Evolutionary conservation across 2,888 invertebrate species (phyloP).

Genomic region (Trichogramma dendrolimi): DNA sequence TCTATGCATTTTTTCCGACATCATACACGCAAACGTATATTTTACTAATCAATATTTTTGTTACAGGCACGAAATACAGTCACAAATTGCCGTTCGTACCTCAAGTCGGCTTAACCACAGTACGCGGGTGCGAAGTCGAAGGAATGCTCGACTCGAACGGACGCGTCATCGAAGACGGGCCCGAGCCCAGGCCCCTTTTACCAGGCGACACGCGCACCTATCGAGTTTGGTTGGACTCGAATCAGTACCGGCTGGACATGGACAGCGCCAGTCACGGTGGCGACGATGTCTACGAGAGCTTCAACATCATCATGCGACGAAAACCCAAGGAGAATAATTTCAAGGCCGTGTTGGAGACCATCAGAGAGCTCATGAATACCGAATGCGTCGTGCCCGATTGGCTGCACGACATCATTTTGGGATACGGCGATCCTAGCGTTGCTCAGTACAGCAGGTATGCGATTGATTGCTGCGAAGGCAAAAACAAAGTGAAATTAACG

Average conservation of each 20-base stretch:
- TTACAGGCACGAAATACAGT: slow-evolving; percentile 71
- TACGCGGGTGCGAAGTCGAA: slow-evolving; percentile 97
- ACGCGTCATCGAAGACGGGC: slow-evolving; percentile 92
- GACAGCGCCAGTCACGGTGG: slow-evolving; percentile 75
- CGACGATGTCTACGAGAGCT: slow-evolving; percentile 85
- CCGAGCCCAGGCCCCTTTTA: slow-evolving; percentile 81
- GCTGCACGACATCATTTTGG: slow-evolving; percentile 94
- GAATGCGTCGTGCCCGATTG: slow-evolving; percentile 95
- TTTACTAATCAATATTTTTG: background rate
- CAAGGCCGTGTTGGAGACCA: slow-evolving; percentile 98
- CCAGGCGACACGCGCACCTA: slow-evolving; percentile 88
- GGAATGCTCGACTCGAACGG: slow-evolving; percentile 96
- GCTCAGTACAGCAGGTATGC: slow-evolving; percentile 84
- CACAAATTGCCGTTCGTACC: slow-evolving; percentile 81
- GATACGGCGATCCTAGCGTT: slow-evolving; percentile 95
- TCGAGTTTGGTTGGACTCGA: slow-evolving; percentile 91
- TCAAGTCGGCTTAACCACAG: slow-evolving; percentile 86
- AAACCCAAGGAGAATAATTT: slow-evolving; percentile 99
- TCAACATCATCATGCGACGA: slow-evolving; percentile 95
- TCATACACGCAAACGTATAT: background rate
- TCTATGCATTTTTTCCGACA: background rate
- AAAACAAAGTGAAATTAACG: background rate
- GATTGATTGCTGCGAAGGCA: background rate
- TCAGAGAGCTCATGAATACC: slow-evolving; percentile 97
- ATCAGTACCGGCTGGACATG: slow-evolving; percentile 93